A percentile compares a stretch with the other conserved stretches of the same genome.
These are phyloP conservation scores for Drosophila busckii DNA, from an alignment of 1,140 invertebrate genomes.

Conservation along the genomic window DNA sequence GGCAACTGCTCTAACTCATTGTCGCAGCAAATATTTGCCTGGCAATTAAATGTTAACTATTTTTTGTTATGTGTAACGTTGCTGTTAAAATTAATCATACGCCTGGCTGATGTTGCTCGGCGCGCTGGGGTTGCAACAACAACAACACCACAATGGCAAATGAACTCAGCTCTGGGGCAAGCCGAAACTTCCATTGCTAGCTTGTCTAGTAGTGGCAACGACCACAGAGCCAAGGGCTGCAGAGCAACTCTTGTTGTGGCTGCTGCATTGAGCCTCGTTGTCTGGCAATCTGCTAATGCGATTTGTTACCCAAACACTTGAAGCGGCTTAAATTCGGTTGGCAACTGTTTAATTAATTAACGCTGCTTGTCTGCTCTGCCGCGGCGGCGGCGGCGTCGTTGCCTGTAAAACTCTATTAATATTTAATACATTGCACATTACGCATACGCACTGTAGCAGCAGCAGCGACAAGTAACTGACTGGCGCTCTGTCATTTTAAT, in stretches of 20 bases:
- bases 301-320: conserved; percentile 48
- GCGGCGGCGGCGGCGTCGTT: conserved; percentile 4
- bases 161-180: neutral
- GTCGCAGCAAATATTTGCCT: conserved; percentile 58
- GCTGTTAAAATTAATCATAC: conserved; percentile 57
- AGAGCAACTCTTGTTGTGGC: neutral
- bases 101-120: conserved; percentile 34
- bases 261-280: conserved; percentile 3
- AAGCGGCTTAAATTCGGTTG: conserved; percentile 42
- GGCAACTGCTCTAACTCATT: conserved; percentile 35
- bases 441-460: conserved; percentile 37
- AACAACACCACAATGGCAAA: conserved; percentile 26
- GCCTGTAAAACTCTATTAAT: conserved; percentile 54
- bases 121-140: conserved; percentile 1
- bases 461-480: conserved; percentile 45
- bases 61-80: conserved; percentile 39
- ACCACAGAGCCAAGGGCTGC: neutral
- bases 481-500: conserved; percentile 57
- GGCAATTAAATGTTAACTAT: conserved; percentile 64
- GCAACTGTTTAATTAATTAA: conserved; percentile 64
- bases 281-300: conserved; percentile 50
- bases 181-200: no score
- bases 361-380: conserved; percentile 16
- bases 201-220: no score
- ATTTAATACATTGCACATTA: conserved; percentile 67